A percentile compares a stretch with the other conserved stretches of the same genome.
Evolutionary conservation across 2,888 invertebrate genomes (phyloP).

Genomic region (Mesorhabditis belari): DNA sequence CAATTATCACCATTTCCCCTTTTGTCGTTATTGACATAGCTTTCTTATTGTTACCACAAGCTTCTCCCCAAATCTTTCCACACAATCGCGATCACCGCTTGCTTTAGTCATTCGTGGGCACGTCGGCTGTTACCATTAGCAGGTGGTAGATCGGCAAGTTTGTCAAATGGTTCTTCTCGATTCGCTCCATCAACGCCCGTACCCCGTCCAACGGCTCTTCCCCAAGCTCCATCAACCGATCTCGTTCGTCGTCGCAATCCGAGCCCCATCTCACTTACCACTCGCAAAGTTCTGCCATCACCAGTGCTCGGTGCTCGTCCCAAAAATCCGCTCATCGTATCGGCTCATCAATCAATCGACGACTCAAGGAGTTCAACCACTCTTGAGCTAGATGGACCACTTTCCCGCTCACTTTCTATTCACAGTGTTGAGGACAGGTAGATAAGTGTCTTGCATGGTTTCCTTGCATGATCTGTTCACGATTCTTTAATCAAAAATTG

Average conservation of each 20-base stretch:
- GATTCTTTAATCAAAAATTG: too few species aligned
- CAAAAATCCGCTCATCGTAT: not conserved
- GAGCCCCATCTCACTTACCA: not conserved
- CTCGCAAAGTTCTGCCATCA: not conserved
- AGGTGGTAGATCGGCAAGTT: not conserved
- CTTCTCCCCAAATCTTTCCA: not conserved
- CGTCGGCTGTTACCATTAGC: constrained; percentile 5
- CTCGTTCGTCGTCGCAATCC: not conserved
- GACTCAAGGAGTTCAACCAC: not conserved
- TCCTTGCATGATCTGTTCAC: too few species aligned
- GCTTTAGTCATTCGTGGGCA: constrained; percentile 9
- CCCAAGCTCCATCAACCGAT: not conserved
- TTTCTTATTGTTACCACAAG: not conserved
- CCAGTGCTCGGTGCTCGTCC: not conserved
- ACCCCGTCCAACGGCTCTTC: not conserved
- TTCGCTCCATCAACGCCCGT: not conserved
- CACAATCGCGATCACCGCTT: not conserved
- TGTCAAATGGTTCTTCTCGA: not conserved
- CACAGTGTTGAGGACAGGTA: not conserved
- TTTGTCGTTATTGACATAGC: too few species aligned
- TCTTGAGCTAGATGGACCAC: not conserved
- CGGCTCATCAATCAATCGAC: not conserved
- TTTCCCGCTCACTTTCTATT: not conserved
- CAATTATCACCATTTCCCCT: not conserved
- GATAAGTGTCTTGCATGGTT: not conserved